These are phyloP conservation scores for Pharmacophagus antenor DNA, from an alignment of 2,888 invertebrate genomes.

Conservation along the genomic window DNA sequence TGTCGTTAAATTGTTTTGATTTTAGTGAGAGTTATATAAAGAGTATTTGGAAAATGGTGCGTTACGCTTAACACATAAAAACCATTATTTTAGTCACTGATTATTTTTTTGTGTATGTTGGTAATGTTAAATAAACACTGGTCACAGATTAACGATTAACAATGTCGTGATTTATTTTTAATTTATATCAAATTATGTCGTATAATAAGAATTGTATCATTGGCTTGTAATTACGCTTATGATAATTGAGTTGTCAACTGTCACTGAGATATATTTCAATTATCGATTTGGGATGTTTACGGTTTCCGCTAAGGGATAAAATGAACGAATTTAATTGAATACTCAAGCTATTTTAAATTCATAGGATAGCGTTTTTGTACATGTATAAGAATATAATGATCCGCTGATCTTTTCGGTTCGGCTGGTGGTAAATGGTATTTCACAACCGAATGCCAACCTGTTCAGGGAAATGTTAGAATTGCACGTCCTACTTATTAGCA, in stretches of 20 bases:
- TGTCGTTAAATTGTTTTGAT: too few relatives aligned
- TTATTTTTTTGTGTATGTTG: not conserved
- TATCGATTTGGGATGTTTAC: slow-evolving; percentile 16
- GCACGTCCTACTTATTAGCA: too few relatives aligned
- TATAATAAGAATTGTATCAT: not conserved
- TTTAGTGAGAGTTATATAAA: slow-evolving; percentile 19
- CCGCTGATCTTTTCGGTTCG: too few relatives aligned
- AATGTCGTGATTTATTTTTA: not conserved
- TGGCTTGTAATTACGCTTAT: too few relatives aligned
- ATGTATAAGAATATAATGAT: not conserved
- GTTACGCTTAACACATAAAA: not conserved
- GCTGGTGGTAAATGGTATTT: too few relatives aligned
- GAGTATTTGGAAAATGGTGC: too few relatives aligned
- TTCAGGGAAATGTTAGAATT: too few relatives aligned
- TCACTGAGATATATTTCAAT: slow-evolving; percentile 23
- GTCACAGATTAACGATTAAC: not conserved
- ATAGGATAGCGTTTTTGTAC: not conserved
- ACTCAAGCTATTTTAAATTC: slow-evolving; percentile 1
- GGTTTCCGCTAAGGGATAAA: slow-evolving; percentile 2
- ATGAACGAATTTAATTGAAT: slow-evolving; percentile 9
- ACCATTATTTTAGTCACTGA: not conserved
- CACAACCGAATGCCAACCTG: too few relatives aligned
- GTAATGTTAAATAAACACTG: not conserved
- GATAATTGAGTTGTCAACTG: slow-evolving; percentile 6
- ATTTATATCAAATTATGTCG: not conserved